Base-by-base conservation (phyloP, 2,888 invertebrate species). In the Melolontha melolontha region DNA sequence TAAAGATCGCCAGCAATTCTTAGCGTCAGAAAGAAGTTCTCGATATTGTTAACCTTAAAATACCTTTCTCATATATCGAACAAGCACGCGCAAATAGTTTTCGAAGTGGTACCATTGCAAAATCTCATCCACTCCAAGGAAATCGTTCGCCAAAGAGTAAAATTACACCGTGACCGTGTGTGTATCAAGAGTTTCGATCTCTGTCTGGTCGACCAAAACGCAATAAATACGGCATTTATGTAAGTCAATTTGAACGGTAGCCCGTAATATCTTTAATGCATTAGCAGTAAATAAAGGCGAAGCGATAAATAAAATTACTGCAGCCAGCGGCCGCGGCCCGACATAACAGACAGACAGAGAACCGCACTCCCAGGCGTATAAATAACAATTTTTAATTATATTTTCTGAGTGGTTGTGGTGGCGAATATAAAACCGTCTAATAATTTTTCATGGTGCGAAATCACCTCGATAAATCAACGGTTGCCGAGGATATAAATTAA, bases 361-460 rank as follows among this genome's bases (percentile, higher is more conserved):
- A 17, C 50, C 17, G 51, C 40, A 34, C 40, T 22, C 40, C 17
- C 40, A 27, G 40, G 64, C 64, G 50, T 51, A 68, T 68, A 68
- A 68, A 68, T 68, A 64, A 68, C 64, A 54, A 54, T 54, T 64
- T 68, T 68, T 68, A 68, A 68, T 68, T 68, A 68, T 55, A 57
- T 64, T 64, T 64, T 55, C 64, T 54, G 68, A 55, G 57, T 64
- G 49, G 34, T 34, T 34, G 34, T 34, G 34, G 34, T 34, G 11
- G 16, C 54, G 49, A 62, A 62, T 51, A 62, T 67, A 51, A 67
- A 64, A 40, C 64, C 64, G 64, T 64, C 68, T 55, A 68, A 68
- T 68, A 68, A 68, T 68, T 68, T 68, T 64, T 68, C 67, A 52
- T 34, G 27, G 54, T 42, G 54, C 66, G 41, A 59, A 66, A 66